phyloP scores from a whole-genome alignment of 2,797 vertebrate genomes.

The Sphenopsis melanotis region DNA sequence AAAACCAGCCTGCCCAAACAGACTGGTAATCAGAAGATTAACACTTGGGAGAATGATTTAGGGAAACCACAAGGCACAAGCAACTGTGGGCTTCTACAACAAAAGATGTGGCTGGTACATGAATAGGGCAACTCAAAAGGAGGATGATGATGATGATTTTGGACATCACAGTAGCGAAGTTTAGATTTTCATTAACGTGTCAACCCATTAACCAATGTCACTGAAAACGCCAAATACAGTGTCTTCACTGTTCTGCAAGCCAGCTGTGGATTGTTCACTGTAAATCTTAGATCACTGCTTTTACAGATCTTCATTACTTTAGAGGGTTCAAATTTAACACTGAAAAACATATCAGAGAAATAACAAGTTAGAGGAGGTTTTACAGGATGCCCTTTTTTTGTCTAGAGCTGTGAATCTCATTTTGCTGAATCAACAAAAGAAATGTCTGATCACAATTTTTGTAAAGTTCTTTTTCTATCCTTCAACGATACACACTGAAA shows the following conservation, averaged over 20 bases:
- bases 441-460: neutral
- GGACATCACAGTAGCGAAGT: neutral
- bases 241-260: neutral
- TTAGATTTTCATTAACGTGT: neutral
- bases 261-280: neutral
- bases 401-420: rapidly evolving
- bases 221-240: neutral
- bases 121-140: neutral
- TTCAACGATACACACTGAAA: neutral
- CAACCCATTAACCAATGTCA: neutral
- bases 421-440: neutral
- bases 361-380: neutral
- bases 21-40: neutral
- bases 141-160: neutral
- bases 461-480: neutral
- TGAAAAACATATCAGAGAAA: neutral
- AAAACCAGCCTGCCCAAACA: neutral
- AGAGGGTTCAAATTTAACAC: neutral
- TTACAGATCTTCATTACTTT: neutral
- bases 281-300: neutral
- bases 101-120: neutral
- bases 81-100: neutral
- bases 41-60: neutral
- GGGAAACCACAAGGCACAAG: neutral
- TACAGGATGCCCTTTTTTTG: neutral